A percentile compares a stretch with the other conserved stretches of the same genome.
These are phyloP conservation scores for Brachycybe producta DNA, from an alignment of 2,888 invertebrate species.

Conservation along the genomic window DNA sequence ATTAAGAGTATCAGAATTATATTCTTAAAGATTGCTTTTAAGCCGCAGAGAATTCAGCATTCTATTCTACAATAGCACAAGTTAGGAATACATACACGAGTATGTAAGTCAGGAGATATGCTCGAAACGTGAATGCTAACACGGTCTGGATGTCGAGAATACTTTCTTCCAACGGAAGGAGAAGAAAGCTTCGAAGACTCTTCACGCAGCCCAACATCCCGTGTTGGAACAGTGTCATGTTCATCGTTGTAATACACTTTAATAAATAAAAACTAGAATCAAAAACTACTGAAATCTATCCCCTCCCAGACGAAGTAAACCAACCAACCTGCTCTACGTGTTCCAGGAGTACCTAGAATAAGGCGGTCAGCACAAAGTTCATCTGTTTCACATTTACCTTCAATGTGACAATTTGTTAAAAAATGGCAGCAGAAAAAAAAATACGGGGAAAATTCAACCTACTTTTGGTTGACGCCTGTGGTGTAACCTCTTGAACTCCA, in stretches of 20 bases:
- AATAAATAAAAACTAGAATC: background rate
- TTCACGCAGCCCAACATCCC: background rate
- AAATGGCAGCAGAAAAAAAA: no score
- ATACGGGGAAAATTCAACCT: no score
- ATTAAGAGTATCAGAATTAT: no score
- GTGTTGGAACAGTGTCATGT: background rate
- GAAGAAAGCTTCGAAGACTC: background rate
- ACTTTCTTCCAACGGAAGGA: background rate
- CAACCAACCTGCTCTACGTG: constrained; percentile 12
- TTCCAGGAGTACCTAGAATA: constrained; percentile 14
- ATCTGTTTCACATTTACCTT: no score
- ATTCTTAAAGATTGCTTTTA: no score
- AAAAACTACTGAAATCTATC: background rate
- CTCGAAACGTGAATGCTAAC: background rate
- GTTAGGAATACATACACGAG: no score
- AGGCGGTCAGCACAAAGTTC: constrained; percentile 5
- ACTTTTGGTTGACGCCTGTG: no score
- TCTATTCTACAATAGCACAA: no score
- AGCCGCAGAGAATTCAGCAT: background rate
- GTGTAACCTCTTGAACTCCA: background rate
- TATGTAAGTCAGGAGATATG: no score
- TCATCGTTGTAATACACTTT: constrained; percentile 10
- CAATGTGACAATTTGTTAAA: no score
- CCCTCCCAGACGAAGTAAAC: background rate
- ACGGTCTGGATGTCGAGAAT: background rate